Conservation (phyloP, 2,797 vertebrate genomes). For the Pipistrellus pipistrellus region DNA sequence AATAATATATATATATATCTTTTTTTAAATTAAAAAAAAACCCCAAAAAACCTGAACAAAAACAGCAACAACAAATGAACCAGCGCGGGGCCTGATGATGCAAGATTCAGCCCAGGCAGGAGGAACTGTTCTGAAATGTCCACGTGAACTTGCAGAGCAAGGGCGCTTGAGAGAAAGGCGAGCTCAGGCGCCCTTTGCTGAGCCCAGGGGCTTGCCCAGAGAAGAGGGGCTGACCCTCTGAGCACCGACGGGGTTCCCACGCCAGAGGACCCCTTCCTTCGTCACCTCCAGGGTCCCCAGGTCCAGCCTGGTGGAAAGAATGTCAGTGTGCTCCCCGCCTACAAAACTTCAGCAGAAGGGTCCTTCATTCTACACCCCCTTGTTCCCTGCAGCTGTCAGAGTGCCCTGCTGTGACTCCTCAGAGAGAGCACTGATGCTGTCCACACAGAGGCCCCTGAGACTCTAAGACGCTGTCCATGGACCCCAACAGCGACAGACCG, state of each 20-base stretch:
- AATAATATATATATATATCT: too few species aligned
- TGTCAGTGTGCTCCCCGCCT: not conserved
- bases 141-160: not conserved
- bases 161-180: not conserved
- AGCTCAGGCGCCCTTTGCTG: not conserved
- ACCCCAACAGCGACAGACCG: not conserved
- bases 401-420: not conserved
- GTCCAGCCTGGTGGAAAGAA: not conserved
- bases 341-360: rapidly evolving
- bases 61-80: not conserved
- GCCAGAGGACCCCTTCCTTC: not conserved
- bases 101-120: not conserved
- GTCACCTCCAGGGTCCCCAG: not conserved
- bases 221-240: not conserved
- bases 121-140: not conserved
- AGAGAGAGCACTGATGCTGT: not conserved
- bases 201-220: not conserved
- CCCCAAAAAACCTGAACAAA: too few species aligned
- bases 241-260: not conserved
- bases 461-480: not conserved
- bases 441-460: not conserved
- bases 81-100: not conserved
- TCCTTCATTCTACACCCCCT: not conserved
- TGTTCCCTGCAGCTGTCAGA: not conserved
- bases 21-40: too few species aligned